Base-by-base conservation (phyloP, 1,140 invertebrate species). In the Pissodes strobi region DNA sequence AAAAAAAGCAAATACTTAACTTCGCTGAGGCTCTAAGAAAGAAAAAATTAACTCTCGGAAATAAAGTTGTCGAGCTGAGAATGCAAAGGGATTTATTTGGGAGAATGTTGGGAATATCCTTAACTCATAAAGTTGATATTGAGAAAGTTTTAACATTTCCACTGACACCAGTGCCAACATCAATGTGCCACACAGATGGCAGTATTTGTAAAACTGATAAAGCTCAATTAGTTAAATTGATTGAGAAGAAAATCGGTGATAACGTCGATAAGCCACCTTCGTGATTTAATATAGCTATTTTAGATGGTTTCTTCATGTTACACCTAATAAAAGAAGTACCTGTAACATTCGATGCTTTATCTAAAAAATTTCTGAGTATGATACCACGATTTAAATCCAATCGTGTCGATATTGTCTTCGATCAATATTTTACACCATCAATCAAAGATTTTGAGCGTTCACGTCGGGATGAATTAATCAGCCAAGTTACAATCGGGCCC, bases 121-220 rank as follows among this genome's bases (percentile, higher is more conserved):
- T n/a, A n/a, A n/a, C n/a, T n/a, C n/a, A 18, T n/a, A n/a, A n/a
- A n/a, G n/a, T n/a, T n/a, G n/a, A n/a, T n/a, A n/a, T n/a, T n/a
- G n/a, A n/a, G n/a, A 71, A 69, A 66, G 48, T 67, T 39, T 43
- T 69, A n/a, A n/a, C n/a, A n/a, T n/a, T n/a, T n/a, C n/a, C 25
- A 27, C 25, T 27, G 19, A 64, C 64, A 15, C 68, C 63, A 60
- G 57, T 70, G 17, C 34, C 69, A 64, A 49, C 69, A 53, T 64
- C 68, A 48, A 27, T 69, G 64, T 72, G 67, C 22, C 64, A 69
- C 57, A 15, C 60, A 51, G 67, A 69, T 69, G 69, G 61, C 10
- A 45, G 15, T 18, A 70, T 68, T 51, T 69, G 43, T 49, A 67
- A 67, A 58, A 70, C 64, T 23, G 69, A 66, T 34, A 65, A 27